Conservation (phyloP, 2,888 invertebrate species). For the Pyrochroa serraticornis region DNA sequence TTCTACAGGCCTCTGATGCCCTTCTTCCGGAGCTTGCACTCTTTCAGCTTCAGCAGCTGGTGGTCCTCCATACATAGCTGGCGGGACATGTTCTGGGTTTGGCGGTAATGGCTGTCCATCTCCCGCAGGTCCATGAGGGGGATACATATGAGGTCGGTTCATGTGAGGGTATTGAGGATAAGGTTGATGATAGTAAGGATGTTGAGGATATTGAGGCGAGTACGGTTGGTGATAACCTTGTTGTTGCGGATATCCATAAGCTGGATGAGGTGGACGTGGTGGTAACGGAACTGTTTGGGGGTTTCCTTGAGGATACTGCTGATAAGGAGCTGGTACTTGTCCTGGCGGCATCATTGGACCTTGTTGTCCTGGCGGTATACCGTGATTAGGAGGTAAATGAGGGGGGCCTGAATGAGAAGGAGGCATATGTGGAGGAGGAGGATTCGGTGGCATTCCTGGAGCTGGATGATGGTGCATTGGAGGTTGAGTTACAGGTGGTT, state of each 20-base stretch:
- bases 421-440: constrained; percentile 36
- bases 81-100: constrained; percentile 21
- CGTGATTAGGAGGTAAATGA: background rate
- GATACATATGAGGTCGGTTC: constrained; percentile 58
- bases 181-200: constrained; percentile 62
- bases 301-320: constrained; percentile 52
- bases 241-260: constrained; percentile 49
- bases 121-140: constrained; percentile 49
- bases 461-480: constrained; percentile 26
- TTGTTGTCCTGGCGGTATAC: constrained; percentile 38
- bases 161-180: constrained; percentile 64
- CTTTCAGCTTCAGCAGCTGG: constrained; percentile 38
- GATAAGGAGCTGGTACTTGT: constrained; percentile 52
- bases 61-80: constrained; percentile 32
- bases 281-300: constrained; percentile 62
- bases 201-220: constrained; percentile 55
- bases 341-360: constrained; percentile 55
- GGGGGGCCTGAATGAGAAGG: constrained; percentile 14
- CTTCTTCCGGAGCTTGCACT: constrained; percentile 27
- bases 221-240: constrained; percentile 54
- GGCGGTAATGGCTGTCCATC: constrained; percentile 51
- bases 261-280: constrained; percentile 63
- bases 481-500: constrained; percentile 20
- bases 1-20: constrained; percentile 12
- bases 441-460: constrained; percentile 25